Evolutionary conservation across 2,888 invertebrate genomes (phyloP).

Genomic region (Parascotia fuliginaria): DNA sequence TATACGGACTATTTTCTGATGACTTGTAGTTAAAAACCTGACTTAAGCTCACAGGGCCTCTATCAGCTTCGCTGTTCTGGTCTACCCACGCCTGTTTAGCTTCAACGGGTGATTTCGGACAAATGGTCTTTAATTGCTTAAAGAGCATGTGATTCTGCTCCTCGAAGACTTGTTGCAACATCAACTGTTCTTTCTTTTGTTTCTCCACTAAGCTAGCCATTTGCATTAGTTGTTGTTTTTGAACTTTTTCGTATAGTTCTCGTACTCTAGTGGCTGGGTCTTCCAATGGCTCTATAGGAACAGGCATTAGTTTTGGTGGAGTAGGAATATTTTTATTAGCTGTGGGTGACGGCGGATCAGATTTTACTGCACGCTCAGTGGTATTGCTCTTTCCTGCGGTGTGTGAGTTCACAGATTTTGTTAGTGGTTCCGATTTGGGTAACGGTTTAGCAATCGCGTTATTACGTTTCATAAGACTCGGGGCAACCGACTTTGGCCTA

Average conservation of each 20-base stretch:
- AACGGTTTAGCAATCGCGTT: slow-evolving; percentile 44
- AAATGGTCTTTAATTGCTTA: slow-evolving; percentile 76
- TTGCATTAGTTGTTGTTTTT: slow-evolving; percentile 88
- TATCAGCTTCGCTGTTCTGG: slow-evolving; percentile 48
- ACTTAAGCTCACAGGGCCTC: slow-evolving; percentile 76
- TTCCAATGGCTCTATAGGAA: slow-evolving; percentile 54
- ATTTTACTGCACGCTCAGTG: slow-evolving; percentile 41
- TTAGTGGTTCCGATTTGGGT: slow-evolving; percentile 58
- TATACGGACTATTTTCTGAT: slow-evolving; percentile 35
- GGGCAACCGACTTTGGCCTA: slow-evolving; percentile 46
- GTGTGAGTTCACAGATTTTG: slow-evolving; percentile 43
- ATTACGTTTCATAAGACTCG: slow-evolving; percentile 50
- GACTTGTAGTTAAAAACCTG: slow-evolving; percentile 70
- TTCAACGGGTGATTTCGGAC: slow-evolving; percentile 69
- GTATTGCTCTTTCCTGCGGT: slow-evolving; percentile 51
- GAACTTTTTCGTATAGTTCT: slow-evolving; percentile 82
- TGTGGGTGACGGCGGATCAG: slow-evolving; percentile 41
- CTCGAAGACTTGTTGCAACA: slow-evolving; percentile 88
- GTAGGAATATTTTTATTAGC: slow-evolving; percentile 8
- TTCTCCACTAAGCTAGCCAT: slow-evolving; percentile 87
- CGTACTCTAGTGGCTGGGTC: slow-evolving; percentile 70
- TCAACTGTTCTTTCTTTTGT: slow-evolving; percentile 87
- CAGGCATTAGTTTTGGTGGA: slow-evolving; percentile 15
- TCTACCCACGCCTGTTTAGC: slow-evolving; percentile 73
- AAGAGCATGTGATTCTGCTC: slow-evolving; percentile 87